These are phyloP conservation scores for Petrocephalus schoutedeni DNA, from an alignment of 2,797 vertebrate genomes.

Conservation along the genomic window DNA sequence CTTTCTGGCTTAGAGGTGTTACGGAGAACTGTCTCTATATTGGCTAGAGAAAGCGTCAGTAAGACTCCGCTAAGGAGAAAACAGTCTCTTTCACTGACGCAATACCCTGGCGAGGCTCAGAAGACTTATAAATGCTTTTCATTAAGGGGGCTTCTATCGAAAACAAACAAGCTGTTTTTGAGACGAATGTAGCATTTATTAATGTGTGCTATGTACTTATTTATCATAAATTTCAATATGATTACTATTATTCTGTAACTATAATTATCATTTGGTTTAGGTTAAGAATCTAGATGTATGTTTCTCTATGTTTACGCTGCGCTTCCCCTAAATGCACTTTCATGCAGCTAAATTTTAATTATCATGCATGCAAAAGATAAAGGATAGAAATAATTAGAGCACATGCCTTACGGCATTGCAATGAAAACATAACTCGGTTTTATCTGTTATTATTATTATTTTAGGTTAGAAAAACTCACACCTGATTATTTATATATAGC, in stretches of 20 bases:
- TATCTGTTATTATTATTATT: neutral
- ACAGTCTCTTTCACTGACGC: neutral
- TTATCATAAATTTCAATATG: neutral
- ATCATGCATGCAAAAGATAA: neutral
- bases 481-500: neutral
- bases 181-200: neutral
- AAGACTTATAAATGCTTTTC: neutral
- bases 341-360: neutral
- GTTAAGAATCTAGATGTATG: neutral
- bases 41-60: neutral
- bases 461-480: neutral
- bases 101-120: neutral
- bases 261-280: neutral
- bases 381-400: neutral
- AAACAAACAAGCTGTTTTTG: neutral
- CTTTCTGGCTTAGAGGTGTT: neutral
- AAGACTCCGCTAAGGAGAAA: neutral
- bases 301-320: neutral
- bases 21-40: neutral
- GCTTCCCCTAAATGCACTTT: neutral
- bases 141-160: neutral
- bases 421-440: neutral
- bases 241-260: neutral
- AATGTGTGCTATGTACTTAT: neutral
- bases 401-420: neutral